Evolutionary conservation across 1,140 invertebrate genomes (phyloP), one percentile per base, ranked within the genome.

Genomic region (Neodiprion fabricii): DNA sequence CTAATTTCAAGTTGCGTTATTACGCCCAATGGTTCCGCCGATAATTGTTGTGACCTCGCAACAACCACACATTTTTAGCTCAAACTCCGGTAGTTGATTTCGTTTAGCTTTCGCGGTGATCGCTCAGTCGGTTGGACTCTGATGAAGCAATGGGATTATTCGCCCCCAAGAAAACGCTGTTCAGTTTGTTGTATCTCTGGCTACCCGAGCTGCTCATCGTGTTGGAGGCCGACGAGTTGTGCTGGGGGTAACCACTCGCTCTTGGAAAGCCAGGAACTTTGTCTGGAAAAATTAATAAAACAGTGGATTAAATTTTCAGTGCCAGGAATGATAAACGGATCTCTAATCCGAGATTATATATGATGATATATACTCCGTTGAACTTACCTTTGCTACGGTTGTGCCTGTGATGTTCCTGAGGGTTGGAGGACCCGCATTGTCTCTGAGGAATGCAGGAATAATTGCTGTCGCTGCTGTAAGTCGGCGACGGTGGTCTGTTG

Each of bases 381-480:
- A 65, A 53, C 67, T 78, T 68, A 89, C 87, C 87, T 87, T 89
- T 88, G 72, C 81, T 86, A 74, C 84, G 83, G 74, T 85, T 87
- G 74, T 89, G 86, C 82, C 86, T 87, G 21, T 82, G 79, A 72
- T 86, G 83, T 69, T 89, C 86, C 74, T 88, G 86, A n/a, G 87
- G 87, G 76, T 86, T 85, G 17, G 77, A 79, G 40, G 84, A 83
- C 70, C 82, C 82, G 68, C 84, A 85, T 66, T 86, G 82, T 74
- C 83, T 83, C 70, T 86, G 81, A 8, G 86, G 85, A 77, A 89
- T 87, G 74, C 87, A 88, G 49, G 86, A 88, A 73, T 89, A 89
- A 79, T 88, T 89, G 70, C 86, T 88, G 67, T 89, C 87, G 71
- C 84, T 87, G 67, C 87, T 89, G 74, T 87, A 89, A 9, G 86